These are phyloP conservation scores for Lordiphosa mommai DNA, from an alignment of 1,140 invertebrate species.

Conservation along the genomic window DNA sequence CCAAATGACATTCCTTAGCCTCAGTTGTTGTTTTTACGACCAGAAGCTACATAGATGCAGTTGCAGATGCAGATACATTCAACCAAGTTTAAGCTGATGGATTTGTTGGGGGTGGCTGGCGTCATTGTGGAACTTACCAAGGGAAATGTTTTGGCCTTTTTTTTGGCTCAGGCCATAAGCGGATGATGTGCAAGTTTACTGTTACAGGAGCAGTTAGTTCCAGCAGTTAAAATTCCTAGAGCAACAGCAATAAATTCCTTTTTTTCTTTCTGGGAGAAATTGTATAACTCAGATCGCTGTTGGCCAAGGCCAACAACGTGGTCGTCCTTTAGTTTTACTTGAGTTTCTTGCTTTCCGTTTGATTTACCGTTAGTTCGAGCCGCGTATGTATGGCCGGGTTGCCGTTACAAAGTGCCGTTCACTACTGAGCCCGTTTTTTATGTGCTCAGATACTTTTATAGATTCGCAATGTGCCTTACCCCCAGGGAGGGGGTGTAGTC, in stretches of 20 bases:
- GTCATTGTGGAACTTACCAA: conserved; percentile 25
- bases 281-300: conserved; percentile 3
- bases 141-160: conserved; percentile 19
- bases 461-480: conserved; percentile 67
- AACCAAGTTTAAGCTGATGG: conserved; percentile 40
- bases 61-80: conserved; percentile 16
- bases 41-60: conserved; percentile 16
- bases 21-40: conserved; percentile 4
- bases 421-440: conserved; percentile 79
- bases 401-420: conserved; percentile 75
- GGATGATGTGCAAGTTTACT: conserved; percentile 22
- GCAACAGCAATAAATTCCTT: conserved; percentile 15
- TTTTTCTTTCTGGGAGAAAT: conserved; percentile 4
- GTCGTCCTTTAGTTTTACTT: background rate
- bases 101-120: conserved; percentile 30
- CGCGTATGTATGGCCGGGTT: conserved; percentile 21
- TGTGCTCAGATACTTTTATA: conserved; percentile 78
- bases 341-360: conserved; percentile 6
- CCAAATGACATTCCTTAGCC: conserved; percentile 4
- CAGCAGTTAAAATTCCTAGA: conserved; percentile 14
- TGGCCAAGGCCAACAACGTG: conserved; percentile 13
- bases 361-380: conserved; percentile 29
- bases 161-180: conserved; percentile 7
- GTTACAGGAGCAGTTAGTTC: conserved; percentile 16
- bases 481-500: background rate